phyloP scores from a whole-genome alignment of 2,113 vertebrate species.

The Phyllostomus discolor region DNA sequence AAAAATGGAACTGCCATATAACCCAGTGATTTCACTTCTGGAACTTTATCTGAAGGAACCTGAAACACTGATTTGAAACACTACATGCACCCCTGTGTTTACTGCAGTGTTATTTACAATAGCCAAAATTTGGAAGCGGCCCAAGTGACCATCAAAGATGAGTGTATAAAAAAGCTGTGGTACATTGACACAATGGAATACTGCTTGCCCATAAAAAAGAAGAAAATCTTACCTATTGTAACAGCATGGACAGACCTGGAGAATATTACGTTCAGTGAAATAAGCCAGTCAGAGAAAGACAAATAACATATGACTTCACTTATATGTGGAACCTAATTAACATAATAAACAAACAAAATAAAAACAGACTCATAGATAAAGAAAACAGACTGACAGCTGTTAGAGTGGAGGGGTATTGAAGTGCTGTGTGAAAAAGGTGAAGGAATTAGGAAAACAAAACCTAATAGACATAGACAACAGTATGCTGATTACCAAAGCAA shows the following conservation, averaged over 20 bases:
- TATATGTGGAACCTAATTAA: background rate
- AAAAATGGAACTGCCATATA: background rate
- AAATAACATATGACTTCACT: background rate
- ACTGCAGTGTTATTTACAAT: background rate
- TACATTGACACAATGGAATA: background rate
- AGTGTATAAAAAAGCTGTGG: background rate
- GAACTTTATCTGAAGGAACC: background rate
- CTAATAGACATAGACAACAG: background rate
- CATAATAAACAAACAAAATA: background rate
- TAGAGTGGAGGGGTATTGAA: background rate
- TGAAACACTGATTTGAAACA: background rate
- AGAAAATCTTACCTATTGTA: background rate
- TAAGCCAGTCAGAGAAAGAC: background rate
- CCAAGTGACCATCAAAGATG: background rate
- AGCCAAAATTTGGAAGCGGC: background rate
- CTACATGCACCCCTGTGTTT: background rate
- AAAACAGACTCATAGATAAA: background rate
- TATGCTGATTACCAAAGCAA: background rate
- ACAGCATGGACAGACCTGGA: background rate
- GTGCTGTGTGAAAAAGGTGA: background rate
- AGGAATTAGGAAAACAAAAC: background rate
- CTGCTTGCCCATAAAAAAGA: background rate
- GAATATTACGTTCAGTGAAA: background rate
- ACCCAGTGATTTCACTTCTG: background rate
- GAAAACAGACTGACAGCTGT: background rate